Evolutionary conservation across 1,140 invertebrate species (phyloP), one percentile per base, ranked within the genome.

Genomic region (Drosophila truncata): DNA sequence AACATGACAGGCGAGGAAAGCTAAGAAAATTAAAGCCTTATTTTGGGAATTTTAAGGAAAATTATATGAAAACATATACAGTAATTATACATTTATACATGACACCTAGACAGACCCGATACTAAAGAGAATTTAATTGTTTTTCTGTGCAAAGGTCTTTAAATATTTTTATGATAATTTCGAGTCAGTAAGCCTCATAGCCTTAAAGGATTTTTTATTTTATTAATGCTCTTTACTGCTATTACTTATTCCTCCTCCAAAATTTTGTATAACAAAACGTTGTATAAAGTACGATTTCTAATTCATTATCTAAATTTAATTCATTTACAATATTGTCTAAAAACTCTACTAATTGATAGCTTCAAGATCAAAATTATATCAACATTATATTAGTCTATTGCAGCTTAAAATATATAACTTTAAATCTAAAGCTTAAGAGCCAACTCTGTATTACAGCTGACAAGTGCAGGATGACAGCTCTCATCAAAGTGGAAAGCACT

Each of bases 1-100:
- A 47, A 33, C 37, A 49, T 63, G 71, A 64, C 64, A 50, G 50
- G 39, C 42, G 35, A 18, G 27, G 33, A 37, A 49, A 69, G 55
- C 67, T 14, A 55, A 50, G 35, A 39, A 41, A 16, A 47, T 27
- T 16, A 41, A 29, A 61, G 18, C 4, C 27, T 52, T 6, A 52
- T 13, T 31, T 8, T 11, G 18, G 11, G 3, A 31, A 50, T 31
- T 52, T 52, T 23, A 1, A 23, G 23, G 14, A 39, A 57, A 13
- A 25, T 25, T 39, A 57, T n/a, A 37, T 37, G 23, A 11, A 35
- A 4, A 10, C 13, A 7, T 9, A 4, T 2, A 27, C 0, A 16
- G 1, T 7, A 14, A 33, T 7, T 9, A 4, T 14, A 14, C 3
- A 1, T 10, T 9, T 23, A 23, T 16, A 35, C 16, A 18, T 20